phyloP scores from a whole-genome alignment of 2,888 invertebrate genomes.

The Oxystoma pomonae region DNA sequence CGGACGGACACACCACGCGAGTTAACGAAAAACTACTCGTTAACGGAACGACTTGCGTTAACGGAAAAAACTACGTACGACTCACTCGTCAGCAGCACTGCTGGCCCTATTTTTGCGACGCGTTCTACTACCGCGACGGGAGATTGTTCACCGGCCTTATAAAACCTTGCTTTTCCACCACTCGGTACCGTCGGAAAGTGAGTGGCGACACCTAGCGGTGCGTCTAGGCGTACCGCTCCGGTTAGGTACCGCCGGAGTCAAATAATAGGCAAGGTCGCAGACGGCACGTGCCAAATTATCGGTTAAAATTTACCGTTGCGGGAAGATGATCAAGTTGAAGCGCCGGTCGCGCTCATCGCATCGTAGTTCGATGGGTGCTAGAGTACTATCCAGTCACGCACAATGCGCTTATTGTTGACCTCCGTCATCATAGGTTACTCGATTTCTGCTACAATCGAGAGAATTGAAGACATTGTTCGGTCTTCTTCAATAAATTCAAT shows the following conservation, averaged over 20 bases:
- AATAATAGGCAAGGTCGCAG: background rate
- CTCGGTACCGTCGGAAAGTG: constrained; percentile 8
- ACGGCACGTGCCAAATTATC: background rate
- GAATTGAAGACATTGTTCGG: no score
- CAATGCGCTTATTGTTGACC: no score
- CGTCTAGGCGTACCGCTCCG: background rate
- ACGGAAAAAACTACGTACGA: constrained; percentile 12
- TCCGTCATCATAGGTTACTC: no score
- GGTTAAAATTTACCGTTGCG: background rate
- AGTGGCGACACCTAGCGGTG: background rate
- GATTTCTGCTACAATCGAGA: no score
- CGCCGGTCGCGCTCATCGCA: no score
- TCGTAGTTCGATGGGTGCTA: no score
- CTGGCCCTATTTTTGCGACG: constrained; percentile 59
- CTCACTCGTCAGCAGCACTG: constrained; percentile 17
- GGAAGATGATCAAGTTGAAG: no score
- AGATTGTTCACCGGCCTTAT: constrained; percentile 60
- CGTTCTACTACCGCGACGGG: constrained; percentile 43
- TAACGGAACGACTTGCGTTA: constrained; percentile 18
- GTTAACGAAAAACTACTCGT: constrained; percentile 9
- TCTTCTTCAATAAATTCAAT: no score
- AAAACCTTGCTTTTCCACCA: constrained; percentile 52
- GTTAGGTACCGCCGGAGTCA: background rate
- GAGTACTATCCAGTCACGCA: no score
- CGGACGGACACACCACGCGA: constrained; percentile 14